Evolutionary conservation across 2,113 vertebrate genomes (phyloP).

Genomic region (Nesoenas mayeri): DNA sequence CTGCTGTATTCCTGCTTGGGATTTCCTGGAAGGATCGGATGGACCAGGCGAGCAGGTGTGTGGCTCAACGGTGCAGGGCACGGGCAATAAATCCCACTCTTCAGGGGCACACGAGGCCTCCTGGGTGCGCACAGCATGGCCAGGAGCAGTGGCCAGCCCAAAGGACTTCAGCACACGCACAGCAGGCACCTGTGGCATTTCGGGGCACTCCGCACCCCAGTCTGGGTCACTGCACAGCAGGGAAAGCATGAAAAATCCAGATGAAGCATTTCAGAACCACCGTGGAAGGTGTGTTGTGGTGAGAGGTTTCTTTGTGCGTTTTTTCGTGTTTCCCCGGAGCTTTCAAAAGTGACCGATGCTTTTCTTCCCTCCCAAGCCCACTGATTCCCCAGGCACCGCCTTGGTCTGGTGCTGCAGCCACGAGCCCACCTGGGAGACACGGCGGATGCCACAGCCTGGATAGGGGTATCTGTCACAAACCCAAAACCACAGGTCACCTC

Average conservation of each 20-base stretch:
- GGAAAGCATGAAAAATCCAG: neutral
- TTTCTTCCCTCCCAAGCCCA: neutral
- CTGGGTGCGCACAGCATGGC: accelerated
- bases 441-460: neutral
- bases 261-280: neutral
- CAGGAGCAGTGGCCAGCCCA: accelerated
- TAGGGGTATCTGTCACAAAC: neutral
- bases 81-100: neutral
- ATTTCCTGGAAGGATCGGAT: neutral
- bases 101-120: accelerated
- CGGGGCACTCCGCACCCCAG: accelerated
- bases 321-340: accelerated
- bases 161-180: neutral
- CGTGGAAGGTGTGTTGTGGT: neutral
- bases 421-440: neutral
- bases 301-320: neutral
- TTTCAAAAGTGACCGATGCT: accelerated
- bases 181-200: accelerated
- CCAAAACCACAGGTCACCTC: neutral
- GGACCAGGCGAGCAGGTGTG: neutral
- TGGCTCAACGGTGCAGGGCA: accelerated
- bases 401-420: neutral
- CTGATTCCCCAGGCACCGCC: no score
- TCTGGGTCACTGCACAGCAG: neutral
- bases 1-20: neutral